Evolutionary conservation across 2,888 invertebrate species (phyloP).

Genomic region (Yponomeuta malinellus): DNA sequence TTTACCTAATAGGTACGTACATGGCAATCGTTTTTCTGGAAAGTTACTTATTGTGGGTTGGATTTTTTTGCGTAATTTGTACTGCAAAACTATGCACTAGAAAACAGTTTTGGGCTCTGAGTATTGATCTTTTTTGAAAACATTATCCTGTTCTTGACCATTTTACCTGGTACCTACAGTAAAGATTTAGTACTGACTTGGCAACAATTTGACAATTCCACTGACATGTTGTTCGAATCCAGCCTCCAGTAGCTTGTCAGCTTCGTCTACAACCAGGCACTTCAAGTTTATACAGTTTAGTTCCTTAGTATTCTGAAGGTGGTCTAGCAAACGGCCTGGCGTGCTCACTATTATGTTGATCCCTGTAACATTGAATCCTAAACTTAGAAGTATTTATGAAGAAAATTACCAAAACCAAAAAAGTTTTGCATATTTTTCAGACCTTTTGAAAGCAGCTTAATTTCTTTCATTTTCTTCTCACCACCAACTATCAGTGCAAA

Average conservation of each 20-base stretch:
- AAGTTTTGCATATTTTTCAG: background rate
- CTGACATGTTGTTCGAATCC: conserved; percentile 97
- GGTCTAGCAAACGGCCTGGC: conserved; percentile 96
- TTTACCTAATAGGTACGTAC: too few species aligned
- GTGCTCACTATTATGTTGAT: conserved; percentile 95
- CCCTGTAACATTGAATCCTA: conserved; percentile 60
- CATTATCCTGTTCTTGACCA: too few species aligned
- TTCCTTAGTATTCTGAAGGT: conserved; percentile 90
- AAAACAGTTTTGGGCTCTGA: too few species aligned
- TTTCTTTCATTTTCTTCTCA: conserved; percentile 90
- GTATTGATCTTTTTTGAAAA: too few species aligned
- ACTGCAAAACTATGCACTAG: too few species aligned
- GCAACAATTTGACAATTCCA: conserved; percentile 91
- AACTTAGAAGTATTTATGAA: background rate
- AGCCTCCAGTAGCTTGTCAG: conserved; percentile 95
- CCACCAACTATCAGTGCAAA: conserved; percentile 96
- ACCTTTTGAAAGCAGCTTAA: conserved; percentile 88
- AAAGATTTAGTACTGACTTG: conserved; percentile 55
- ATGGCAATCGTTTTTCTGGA: too few species aligned
- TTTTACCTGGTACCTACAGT: too few species aligned
- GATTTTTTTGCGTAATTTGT: too few species aligned
- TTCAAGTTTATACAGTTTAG: conserved; percentile 93
- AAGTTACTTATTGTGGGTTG: too few species aligned
- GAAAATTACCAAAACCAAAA: background rate
- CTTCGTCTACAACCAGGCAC: conserved; percentile 95